Evolutionary conservation across 2,888 invertebrate genomes (phyloP), one percentile per base, ranked within the genome.

Genomic region (Strigamia crassipes): DNA sequence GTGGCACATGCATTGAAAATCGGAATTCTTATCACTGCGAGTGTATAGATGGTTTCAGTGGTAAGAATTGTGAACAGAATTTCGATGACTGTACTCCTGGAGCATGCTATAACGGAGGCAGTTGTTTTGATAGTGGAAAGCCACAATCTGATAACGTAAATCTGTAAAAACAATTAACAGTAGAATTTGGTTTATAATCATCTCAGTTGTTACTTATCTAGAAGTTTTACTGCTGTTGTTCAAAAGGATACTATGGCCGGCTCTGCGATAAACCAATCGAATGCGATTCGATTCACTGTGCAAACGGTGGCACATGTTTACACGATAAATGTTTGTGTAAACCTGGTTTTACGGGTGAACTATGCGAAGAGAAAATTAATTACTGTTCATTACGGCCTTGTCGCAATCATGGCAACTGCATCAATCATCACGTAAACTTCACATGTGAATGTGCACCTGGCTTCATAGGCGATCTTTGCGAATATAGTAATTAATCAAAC

Each of bases 11-110:
- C 84, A 84, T 83, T 1, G 87, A 88, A 84, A 84, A 83, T 10
- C 79, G 83, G 18, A 82, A 82, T 23, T 77, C 23, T n/a, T 85
- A 81, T 83, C 90, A 90, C 82, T 92, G 92, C 85, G 87, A 89
- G 66, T 92, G 92, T 86, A 89, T 89, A 3, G 87, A 86, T 46
- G 92, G 91, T n/a, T 90, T 89, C 81, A 87, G 87, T n/a, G 92
- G 92, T 0, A 82, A 85, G 10, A 86, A 88, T 27, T 92, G 92
- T 84, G 86, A 86, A 1, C 84, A 85, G 13, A 88, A 90, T 83
- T 86, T 87, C 81, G 89, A 89, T 13, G 86, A 86, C 42, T 92
- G 92, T 84, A 83, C 83, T n/a, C 86, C 86, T n/a, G 84, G 86
- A 15, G 88, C 89, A 0, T 86, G 86, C 78, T 83, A 83, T 77